These are phyloP conservation scores for Sinocyclocheilus rhinocerous DNA, from an alignment of 2,113 vertebrate species.

Conservation along the genomic window DNA sequence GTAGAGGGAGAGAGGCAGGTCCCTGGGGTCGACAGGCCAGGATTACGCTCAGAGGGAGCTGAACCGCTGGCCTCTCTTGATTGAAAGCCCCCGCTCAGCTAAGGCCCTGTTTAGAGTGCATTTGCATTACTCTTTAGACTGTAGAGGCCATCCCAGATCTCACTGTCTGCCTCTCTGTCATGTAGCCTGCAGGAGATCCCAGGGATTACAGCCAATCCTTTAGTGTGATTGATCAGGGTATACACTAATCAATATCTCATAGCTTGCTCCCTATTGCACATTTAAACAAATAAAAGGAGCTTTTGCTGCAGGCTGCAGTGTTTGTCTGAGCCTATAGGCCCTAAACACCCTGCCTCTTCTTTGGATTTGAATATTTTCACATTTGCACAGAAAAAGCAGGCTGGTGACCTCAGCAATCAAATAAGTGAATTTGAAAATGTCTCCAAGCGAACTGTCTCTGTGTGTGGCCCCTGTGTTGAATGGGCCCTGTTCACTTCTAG, in stretches of 20 bases:
- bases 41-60: slow-evolving; percentile 79
- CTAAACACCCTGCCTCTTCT: slow-evolving; percentile 14
- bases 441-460: slow-evolving; percentile 32
- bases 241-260: slow-evolving; percentile 74
- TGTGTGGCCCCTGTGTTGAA: slow-evolving; percentile 56
- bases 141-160: slow-evolving; percentile 70
- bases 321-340: slow-evolving; percentile 41
- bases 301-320: slow-evolving; percentile 49
- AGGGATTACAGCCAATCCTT: slow-evolving; percentile 75
- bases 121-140: slow-evolving; percentile 77
- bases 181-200: slow-evolving; percentile 63
- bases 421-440: slow-evolving; percentile 45
- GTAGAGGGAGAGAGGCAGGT: slow-evolving; percentile 63
- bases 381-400: slow-evolving; percentile 28
- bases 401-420: slow-evolving; percentile 37
- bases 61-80: slow-evolving; percentile 79
- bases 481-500: slow-evolving; percentile 61
- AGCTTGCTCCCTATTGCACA: slow-evolving; percentile 61
- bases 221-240: slow-evolving; percentile 76
- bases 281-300: slow-evolving; percentile 70
- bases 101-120: slow-evolving; percentile 79
- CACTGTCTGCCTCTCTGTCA: neutral
- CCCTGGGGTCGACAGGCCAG: slow-evolving; percentile 71
- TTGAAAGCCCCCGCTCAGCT: slow-evolving; percentile 78
- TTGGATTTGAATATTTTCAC: slow-evolving; percentile 36